Percentiles rank a stretch among this genome's conserved stretches.
These are phyloP conservation scores for Chloroclysta siterata DNA, from an alignment of 2,888 invertebrate species.

Conservation along the genomic window DNA sequence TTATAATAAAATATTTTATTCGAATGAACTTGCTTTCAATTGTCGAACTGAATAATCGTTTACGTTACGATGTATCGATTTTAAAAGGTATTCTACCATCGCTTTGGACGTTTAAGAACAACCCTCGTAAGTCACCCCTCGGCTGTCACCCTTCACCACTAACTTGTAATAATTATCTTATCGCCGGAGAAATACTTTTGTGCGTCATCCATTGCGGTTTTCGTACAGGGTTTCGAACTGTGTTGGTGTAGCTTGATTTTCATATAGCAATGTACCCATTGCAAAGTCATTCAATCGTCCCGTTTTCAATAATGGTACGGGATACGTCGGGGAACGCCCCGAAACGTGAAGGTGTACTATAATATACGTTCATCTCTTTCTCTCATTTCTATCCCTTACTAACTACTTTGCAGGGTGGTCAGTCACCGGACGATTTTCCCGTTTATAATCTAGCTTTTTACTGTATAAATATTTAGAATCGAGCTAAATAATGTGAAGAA, in stretches of 20 bases:
- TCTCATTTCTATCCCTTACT: conserved; percentile 54
- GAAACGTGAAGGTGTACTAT: conserved; percentile 54
- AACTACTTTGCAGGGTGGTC: conserved; percentile 58
- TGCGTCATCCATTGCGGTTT: conserved; percentile 35
- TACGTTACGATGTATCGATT: conserved; percentile 20
- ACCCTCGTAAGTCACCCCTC: conserved; percentile 29
- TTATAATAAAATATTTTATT: no score
- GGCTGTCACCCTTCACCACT: conserved; percentile 4
- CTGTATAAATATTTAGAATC: conserved; percentile 11
- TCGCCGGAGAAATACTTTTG: conserved; percentile 21
- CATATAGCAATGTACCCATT: conserved; percentile 30
- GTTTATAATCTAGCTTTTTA: conserved; percentile 29
- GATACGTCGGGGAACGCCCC: conserved; percentile 65
- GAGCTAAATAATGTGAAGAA: conserved; percentile 18
- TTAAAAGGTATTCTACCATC: conserved; percentile 11
- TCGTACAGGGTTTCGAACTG: background rate
- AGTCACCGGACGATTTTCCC: conserved; percentile 51
- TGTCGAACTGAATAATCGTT: no score
- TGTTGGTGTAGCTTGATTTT: background rate
- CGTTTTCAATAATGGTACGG: conserved; percentile 35
- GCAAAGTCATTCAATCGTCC: conserved; percentile 22
- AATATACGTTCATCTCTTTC: conserved; percentile 68
- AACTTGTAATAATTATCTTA: background rate
- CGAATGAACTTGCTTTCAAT: no score
- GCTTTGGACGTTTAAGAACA: conserved; percentile 17